Percentiles rank a stretch among this genome's conserved stretches.
Evolutionary conservation across 2,888 invertebrate genomes (phyloP).

Genomic region (Nomada fucata): DNA sequence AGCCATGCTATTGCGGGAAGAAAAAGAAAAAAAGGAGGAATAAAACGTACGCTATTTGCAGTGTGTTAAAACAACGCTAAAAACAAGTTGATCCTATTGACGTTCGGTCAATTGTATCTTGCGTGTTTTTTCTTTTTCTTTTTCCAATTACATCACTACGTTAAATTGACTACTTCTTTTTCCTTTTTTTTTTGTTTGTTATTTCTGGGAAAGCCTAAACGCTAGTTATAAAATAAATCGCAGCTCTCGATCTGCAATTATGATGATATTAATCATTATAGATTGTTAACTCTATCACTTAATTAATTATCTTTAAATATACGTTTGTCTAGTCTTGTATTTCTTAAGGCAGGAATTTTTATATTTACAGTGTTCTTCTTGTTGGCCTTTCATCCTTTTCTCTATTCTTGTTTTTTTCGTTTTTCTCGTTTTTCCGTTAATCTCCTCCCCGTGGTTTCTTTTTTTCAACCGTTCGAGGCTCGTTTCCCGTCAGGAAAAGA

Average conservation of each 20-base stretch:
- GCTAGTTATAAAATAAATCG: slow-evolving; percentile 76
- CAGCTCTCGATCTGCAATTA: slow-evolving; percentile 68
- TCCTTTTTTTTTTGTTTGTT: slow-evolving; percentile 43
- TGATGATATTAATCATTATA: slow-evolving; percentile 67
- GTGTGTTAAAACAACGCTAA: slow-evolving; percentile 11
- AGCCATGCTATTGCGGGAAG: slow-evolving; percentile 3
- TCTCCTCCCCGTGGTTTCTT: too few relatives aligned
- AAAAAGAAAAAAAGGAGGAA: slow-evolving; percentile 36
- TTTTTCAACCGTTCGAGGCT: slow-evolving; percentile 52
- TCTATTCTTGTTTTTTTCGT: slow-evolving; percentile 12
- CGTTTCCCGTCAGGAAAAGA: slow-evolving; percentile 15
- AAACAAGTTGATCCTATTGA: slow-evolving; percentile 21
- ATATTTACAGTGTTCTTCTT: slow-evolving; percentile 76
- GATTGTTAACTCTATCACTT: slow-evolving; percentile 74
- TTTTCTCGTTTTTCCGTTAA: background rate
- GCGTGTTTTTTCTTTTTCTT: slow-evolving; percentile 33
- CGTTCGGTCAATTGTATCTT: slow-evolving; percentile 1
- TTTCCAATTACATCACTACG: slow-evolving; percentile 63
- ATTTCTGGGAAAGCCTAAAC: slow-evolving; percentile 68
- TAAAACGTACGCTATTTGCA: slow-evolving; percentile 39
- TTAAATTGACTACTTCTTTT: slow-evolving; percentile 77
- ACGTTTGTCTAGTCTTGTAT: slow-evolving; percentile 81
- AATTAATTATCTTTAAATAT: slow-evolving; percentile 71
- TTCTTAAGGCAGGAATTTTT: slow-evolving; percentile 83
- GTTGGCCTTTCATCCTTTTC: slow-evolving; percentile 60